A percentile compares a stretch with the other conserved stretches of the same genome.
phyloP scores from a whole-genome alignment of 1,140 invertebrate species.

The Apocrypta bakeri region DNA sequence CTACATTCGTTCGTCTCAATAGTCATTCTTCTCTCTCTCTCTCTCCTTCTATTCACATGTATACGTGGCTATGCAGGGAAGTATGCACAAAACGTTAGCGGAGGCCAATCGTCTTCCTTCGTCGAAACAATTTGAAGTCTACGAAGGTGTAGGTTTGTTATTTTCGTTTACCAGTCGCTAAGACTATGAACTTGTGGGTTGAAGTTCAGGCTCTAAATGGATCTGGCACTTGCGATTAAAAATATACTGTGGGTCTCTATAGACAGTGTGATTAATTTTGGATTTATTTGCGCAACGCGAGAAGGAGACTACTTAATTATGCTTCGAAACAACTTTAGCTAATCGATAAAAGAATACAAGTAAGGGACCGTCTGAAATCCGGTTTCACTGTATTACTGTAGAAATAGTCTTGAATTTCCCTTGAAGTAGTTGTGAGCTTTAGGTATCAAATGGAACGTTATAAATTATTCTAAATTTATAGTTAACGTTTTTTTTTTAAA shows the following conservation, averaged over 20 bases:
- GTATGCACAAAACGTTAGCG: neutral
- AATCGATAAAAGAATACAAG: neutral
- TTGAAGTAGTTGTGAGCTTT: no score
- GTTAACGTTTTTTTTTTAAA: no score
- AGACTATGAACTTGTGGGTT: neutral
- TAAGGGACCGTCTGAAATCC: neutral
- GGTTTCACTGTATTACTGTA: neutral
- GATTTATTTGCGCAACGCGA: no score
- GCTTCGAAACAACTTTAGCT: no score
- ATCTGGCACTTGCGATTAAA: neutral
- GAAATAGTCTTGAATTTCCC: no score
- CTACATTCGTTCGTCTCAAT: neutral
- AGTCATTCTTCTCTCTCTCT: no score
- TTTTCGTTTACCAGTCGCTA: neutral
- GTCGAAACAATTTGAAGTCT: neutral
- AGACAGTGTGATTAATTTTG: no score
- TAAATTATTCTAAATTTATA: no score
- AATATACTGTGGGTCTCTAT: no score
- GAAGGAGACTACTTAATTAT: no score
- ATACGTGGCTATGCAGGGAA: neutral
- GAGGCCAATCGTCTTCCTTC: slow-evolving; percentile 11
- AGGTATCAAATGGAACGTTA: no score
- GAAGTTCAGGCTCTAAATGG: neutral
- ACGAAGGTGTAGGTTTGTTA: neutral
- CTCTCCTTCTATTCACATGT: neutral